A percentile compares a stretch with the other conserved stretches of the same genome.
phyloP scores from a whole-genome alignment of 2,888 invertebrate genomes.

The Drosophila limbata region DNA sequence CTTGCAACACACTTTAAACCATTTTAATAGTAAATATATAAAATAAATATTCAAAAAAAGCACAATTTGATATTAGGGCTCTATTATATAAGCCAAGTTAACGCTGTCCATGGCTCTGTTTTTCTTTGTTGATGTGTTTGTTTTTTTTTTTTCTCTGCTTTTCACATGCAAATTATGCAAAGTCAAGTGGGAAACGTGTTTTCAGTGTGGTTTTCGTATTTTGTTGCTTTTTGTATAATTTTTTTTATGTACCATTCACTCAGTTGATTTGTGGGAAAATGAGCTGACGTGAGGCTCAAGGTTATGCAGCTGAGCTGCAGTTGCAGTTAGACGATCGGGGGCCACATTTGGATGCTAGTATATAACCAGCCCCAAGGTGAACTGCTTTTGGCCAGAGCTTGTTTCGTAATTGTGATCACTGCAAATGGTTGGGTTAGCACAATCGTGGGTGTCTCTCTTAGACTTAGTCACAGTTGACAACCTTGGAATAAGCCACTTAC shows the following conservation, averaged over 20 bases:
- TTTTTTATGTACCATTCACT: slow-evolving; percentile 42
- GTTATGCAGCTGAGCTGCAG: slow-evolving; percentile 41
- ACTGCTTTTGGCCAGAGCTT: slow-evolving; percentile 36
- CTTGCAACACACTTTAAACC: slow-evolving; percentile 3
- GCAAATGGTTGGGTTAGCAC: slow-evolving; percentile 29
- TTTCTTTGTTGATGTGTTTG: slow-evolving; percentile 23
- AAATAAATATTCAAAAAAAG: background rate
- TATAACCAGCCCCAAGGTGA: slow-evolving; percentile 45
- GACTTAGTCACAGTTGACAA: slow-evolving; percentile 9
- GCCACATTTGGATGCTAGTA: slow-evolving; percentile 17
- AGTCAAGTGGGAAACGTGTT: slow-evolving; percentile 64
- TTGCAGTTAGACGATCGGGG: slow-evolving; percentile 43
- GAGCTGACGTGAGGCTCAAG: slow-evolving; percentile 45
- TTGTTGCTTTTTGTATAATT: slow-evolving; percentile 21
- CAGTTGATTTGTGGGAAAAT: slow-evolving; percentile 63
- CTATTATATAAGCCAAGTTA: slow-evolving; percentile 29
- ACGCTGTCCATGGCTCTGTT: slow-evolving; percentile 50
- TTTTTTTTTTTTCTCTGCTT: slow-evolving; percentile 2
- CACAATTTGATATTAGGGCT: background rate
- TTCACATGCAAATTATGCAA: slow-evolving; percentile 56
- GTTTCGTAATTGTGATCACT: slow-evolving; percentile 15
- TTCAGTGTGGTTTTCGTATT: slow-evolving; percentile 29
- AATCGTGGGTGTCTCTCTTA: slow-evolving; percentile 28
- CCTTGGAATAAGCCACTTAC: slow-evolving; percentile 33
- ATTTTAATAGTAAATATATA: slow-evolving; percentile 2